Base-by-base conservation (phyloP, 2,888 invertebrate species). In the Luperina testacea region DNA sequence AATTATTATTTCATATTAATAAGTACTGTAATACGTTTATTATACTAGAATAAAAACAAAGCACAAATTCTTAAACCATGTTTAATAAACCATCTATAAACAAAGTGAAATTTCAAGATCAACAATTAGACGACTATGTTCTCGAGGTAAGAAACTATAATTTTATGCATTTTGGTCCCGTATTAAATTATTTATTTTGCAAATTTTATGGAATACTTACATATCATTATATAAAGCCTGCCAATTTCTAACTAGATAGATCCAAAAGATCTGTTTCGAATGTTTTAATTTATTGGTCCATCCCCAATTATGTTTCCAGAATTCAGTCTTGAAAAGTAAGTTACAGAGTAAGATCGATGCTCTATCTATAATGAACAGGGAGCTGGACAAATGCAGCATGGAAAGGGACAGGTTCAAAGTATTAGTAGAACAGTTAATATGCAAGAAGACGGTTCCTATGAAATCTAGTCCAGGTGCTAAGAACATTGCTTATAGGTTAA, bases 261-360 rank as follows among this genome's bases (percentile, higher is more conserved):
- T 45, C 8, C 8, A 70, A 71, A 45, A n/a, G n/a, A 53, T 20
- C 4, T 32, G 11, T 38, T 67, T 57, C 6, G 2, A 65, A n/a
- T 32, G 27, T 53, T 45, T 32, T 42, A 59, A 20, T 57, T 32
- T 7, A 24, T n/a, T n/a, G 11, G 17, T 74, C 4, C 8, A 48
- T 45, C 15, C 45, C 17, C n/a, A 78, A 75, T 61, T 48, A 38
- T 38, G 63, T 13, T 78, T 80, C 93, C 92, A 98, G 98, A 97
- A 97, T 88, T 97, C 97, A 17, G 97, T 97, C 3, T 93, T 98
- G 32, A 97, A 97, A 91, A 97, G 98, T 83, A 98, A 98, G 94
- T 95, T 98, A 48, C 98, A 98, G 91, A 98, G 98, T 91, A 99
- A 99, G 94, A 97, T 98, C 74, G 98, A 98, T 94, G 98, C 98